Base-by-base conservation (phyloP, 2,888 invertebrate species). In the Parascotia fuliginaria region DNA sequence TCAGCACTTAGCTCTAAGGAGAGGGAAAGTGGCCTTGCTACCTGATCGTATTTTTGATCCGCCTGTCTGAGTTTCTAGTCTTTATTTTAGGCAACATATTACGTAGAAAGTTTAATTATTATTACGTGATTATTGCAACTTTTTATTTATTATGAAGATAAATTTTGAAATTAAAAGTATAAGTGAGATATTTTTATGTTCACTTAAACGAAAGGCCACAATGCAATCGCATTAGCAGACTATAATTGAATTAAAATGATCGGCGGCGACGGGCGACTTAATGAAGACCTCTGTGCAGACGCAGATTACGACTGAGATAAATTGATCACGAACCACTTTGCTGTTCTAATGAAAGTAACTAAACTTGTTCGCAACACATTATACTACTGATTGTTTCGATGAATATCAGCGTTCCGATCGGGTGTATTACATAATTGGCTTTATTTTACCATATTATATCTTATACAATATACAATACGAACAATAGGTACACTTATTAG, bases 11-110 rank as follows among this genome's bases (percentile, higher is more conserved):
- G 67, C 50, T 72, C 65, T 44, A 54, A 74, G 56, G 73, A 80
- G 72, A 85, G 85, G 75, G 88, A 87, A 87, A 87, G 87, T 86
- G 73, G 83, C 80, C 73, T 80, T 65, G 63, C 73, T 61, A 75
- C 79, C 63, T 50, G 55, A 38, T 47, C 34, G 50, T 34, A 55
- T 40, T 56, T 53, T 60, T 63, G 27, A 52, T 45, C 15, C 7
- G 36, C 19, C 19, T 28, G 29, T 45, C 33, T 27, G 13, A 29
- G 34, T 37, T 11, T n/a, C 24, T 45, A 44, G 41, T 7, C 13
- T 24, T 33, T 38, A 27, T 9, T 45, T 37, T 29, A 29, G 27
- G 15, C 13, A 15, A 38, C 28, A 32, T 36, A 14, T 24, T 29
- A 11, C 22, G 3, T 37, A 44, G 29, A 44, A 31, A 31, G 11